phyloP scores from a whole-genome alignment of 2,113 vertebrate species.

The Chelonoidis abingdonii region DNA sequence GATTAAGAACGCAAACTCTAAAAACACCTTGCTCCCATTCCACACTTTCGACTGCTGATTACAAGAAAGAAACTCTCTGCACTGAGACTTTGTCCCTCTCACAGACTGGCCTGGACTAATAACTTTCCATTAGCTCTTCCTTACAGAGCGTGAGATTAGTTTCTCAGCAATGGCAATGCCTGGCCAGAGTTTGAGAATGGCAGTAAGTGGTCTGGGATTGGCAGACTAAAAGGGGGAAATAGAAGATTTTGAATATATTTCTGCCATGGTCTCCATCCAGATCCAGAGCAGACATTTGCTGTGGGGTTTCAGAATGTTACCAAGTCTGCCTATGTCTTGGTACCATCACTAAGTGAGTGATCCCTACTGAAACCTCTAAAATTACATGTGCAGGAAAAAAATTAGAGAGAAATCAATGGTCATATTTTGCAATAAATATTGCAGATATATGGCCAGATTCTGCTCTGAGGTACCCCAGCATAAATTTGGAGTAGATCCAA shows the following conservation, averaged over 20 bases:
- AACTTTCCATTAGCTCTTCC: constrained; percentile 10
- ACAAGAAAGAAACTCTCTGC: background rate
- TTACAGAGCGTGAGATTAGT: background rate
- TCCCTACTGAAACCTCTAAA: background rate
- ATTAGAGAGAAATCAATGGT: background rate
- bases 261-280: background rate
- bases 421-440: background rate
- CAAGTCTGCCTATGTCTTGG: background rate
- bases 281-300: background rate
- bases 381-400: background rate
- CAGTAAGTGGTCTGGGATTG: constrained; percentile 1
- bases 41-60: background rate
- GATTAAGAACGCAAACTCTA: constrained; percentile 7
- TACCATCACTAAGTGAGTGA: background rate
- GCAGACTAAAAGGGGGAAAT: constrained; percentile 26
- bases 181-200: background rate
- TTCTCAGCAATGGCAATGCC: background rate
- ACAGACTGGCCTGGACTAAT: background rate
- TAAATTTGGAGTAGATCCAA: background rate
- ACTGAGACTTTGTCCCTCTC: background rate
- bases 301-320: constrained; percentile 3
- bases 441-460: background rate
- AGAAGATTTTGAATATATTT: constrained; percentile 20
- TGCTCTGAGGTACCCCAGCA: background rate
- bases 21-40: constrained; percentile 37